Percentiles rank a stretch among this genome's conserved stretches.
These are phyloP conservation scores for Lasiurus cinereus DNA, from an alignment of 2,113 vertebrate genomes.

Conservation along the genomic window DNA sequence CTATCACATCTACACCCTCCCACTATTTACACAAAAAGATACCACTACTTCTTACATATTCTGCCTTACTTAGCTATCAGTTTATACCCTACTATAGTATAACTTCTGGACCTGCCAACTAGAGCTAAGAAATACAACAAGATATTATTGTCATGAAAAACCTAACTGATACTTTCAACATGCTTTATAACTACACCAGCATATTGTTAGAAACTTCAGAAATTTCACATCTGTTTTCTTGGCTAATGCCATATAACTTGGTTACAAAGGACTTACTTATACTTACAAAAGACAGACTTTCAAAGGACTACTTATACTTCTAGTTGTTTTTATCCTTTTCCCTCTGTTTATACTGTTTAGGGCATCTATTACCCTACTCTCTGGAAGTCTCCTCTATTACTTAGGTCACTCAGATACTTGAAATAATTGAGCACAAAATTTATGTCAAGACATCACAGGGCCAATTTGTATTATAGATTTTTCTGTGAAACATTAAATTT, in stretches of 20 bases:
- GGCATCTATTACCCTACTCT: neutral
- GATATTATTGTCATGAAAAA: neutral
- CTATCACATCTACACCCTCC: neutral
- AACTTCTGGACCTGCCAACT: neutral
- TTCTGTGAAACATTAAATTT: neutral
- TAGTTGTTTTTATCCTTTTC: neutral
- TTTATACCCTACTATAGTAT: neutral
- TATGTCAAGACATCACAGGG: neutral
- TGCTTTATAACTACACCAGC: neutral
- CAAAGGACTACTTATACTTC: neutral
- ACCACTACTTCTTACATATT: neutral
- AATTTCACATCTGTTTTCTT: conserved; percentile 10
- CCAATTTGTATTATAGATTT: neutral
- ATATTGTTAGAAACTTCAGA: neutral
- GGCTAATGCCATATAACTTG: neutral
- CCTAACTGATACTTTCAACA: neutral
- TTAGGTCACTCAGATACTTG: neutral
- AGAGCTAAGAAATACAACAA: neutral
- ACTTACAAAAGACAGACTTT: neutral
- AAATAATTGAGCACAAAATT: conserved; percentile 24
- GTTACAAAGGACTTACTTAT: neutral
- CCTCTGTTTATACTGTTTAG: neutral
- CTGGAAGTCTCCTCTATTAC: neutral
- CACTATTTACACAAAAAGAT: neutral
- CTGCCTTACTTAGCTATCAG: neutral